These are phyloP conservation scores for Xenopus borealis DNA, from an alignment of 2,113 vertebrate genomes.

Conservation along the genomic window DNA sequence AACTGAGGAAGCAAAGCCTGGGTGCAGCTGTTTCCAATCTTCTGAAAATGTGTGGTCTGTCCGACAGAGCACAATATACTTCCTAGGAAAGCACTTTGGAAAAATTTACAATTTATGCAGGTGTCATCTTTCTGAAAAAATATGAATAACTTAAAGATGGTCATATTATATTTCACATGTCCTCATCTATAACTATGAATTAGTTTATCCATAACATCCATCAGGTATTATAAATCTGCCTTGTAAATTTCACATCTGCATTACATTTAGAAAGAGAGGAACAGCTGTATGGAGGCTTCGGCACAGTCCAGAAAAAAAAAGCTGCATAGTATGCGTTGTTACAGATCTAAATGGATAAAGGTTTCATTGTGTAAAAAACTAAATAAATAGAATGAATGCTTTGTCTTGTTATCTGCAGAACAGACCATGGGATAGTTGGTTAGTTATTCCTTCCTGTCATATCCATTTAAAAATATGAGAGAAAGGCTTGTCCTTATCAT, in stretches of 20 bases:
- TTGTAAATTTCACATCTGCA: constrained; percentile 12
- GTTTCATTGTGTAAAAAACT: constrained; percentile 13
- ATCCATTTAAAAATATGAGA: no score
- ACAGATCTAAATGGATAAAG: constrained; percentile 13
- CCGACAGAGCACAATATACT: background rate
- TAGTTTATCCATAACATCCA: constrained; percentile 22
- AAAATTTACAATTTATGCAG: constrained; percentile 13
- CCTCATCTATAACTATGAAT: constrained; percentile 22
- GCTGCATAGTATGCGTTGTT: background rate
- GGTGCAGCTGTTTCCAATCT: constrained; percentile 16
- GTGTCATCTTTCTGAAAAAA: constrained; percentile 7
- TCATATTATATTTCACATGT: constrained; percentile 17
- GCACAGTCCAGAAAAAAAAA: constrained; percentile 14
- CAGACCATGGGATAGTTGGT: no score
- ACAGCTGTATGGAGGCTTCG: constrained; percentile 26
- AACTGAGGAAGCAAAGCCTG: background rate
- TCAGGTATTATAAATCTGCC: constrained; percentile 18
- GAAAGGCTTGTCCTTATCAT: no score
- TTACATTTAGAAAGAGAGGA: constrained; percentile 24
- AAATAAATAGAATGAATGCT: constrained; percentile 6
- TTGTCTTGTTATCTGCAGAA: background rate
- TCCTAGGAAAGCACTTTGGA: background rate
- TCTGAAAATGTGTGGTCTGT: constrained; percentile 13
- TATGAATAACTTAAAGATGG: constrained; percentile 19
- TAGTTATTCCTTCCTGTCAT: no score